phyloP scores from a whole-genome alignment of 2,888 invertebrate species.

The Temnothorax rugatulus region DNA sequence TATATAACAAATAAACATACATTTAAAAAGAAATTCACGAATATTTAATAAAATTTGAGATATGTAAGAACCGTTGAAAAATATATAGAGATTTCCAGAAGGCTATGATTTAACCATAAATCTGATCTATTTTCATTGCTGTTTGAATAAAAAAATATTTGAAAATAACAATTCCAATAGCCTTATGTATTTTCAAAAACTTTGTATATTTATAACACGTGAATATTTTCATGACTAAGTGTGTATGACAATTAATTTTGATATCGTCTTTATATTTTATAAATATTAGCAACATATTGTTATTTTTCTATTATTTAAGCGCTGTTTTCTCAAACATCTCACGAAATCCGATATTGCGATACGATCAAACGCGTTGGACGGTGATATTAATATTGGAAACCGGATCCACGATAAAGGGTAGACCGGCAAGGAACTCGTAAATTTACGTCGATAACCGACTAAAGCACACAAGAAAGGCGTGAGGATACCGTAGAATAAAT shows the following conservation, averaged over 20 bases:
- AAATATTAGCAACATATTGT: slow-evolving; percentile 17
- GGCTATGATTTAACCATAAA: background rate
- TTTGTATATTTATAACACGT: background rate
- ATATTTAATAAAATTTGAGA: background rate
- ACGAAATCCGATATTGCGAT: slow-evolving; percentile 65
- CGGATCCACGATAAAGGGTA: slow-evolving; percentile 65
- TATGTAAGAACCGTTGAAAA: background rate
- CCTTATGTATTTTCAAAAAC: background rate
- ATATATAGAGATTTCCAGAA: background rate
- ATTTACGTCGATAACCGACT: slow-evolving; percentile 60
- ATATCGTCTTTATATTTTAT: slow-evolving; percentile 10
- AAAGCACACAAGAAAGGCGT: slow-evolving; percentile 45
- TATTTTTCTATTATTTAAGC: slow-evolving; percentile 38
- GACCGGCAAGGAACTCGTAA: slow-evolving; percentile 56
- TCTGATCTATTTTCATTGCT: background rate
- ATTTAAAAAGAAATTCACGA: background rate
- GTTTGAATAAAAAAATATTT: slow-evolving; percentile 18
- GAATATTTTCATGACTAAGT: background rate
- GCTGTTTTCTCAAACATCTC: slow-evolving; percentile 39
- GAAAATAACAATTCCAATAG: background rate
- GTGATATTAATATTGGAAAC: slow-evolving; percentile 73
- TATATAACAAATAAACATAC: background rate
- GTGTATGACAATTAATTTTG: background rate
- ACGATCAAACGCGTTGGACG: slow-evolving; percentile 62
- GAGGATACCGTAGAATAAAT: slow-evolving; percentile 45